Conservation (phyloP, 2,113 vertebrate genomes). For the Phrynosoma blainvillii region DNA sequence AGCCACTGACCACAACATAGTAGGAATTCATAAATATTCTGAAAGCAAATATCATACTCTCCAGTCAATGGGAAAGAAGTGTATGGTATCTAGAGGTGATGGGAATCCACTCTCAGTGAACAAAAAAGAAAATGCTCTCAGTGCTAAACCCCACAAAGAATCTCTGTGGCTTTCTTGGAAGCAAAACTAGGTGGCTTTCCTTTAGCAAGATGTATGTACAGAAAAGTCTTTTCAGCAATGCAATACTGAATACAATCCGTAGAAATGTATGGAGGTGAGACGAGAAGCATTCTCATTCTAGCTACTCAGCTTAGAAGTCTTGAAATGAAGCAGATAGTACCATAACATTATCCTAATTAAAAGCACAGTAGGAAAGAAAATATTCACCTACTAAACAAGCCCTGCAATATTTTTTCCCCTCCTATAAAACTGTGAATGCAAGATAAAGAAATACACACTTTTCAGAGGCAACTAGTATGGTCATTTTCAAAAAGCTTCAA, state of each 20-base stretch:
- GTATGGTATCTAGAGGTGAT: conserved; percentile 2
- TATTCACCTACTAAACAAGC: not conserved
- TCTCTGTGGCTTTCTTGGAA: not conserved
- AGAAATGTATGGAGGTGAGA: not conserved
- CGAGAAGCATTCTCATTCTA: not conserved
- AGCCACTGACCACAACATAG: conserved; percentile 64
- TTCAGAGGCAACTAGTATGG: not conserved
- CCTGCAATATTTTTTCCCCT: not conserved
- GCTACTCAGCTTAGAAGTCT: conserved; percentile 32
- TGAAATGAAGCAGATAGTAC: conserved; percentile 2
- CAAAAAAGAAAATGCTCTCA: not conserved
- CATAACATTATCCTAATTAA: conserved; percentile 22
- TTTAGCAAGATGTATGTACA: not conserved
- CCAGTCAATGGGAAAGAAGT: conserved; percentile 34
- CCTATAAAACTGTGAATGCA: not conserved
- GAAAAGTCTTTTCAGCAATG: conserved; percentile 2
- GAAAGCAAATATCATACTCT: conserved; percentile 49
- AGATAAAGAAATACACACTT: not conserved
- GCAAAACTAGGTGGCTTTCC: not conserved
- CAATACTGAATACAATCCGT: not conserved
- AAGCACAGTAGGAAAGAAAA: conserved; percentile 37
- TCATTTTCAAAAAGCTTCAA: not conserved
- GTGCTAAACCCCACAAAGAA: not conserved
- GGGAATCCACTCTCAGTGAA: not conserved
- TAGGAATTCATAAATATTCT: conserved; percentile 62